These are phyloP conservation scores for Caligus rogercresseyi DNA, from an alignment of 1,140 invertebrate genomes.

Conservation along the genomic window DNA sequence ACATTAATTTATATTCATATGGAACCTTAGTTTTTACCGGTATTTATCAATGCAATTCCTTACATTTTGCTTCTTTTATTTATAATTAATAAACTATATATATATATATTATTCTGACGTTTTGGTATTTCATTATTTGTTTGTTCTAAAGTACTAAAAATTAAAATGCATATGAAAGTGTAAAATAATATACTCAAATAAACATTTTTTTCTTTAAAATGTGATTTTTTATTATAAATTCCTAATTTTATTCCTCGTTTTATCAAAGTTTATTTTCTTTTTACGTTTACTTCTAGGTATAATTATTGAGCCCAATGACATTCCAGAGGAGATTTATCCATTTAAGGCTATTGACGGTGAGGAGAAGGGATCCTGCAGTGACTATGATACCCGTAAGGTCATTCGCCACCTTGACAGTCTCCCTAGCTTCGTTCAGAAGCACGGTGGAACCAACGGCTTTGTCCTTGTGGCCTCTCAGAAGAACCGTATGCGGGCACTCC, in stretches of 20 bases:
- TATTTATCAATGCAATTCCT: no score
- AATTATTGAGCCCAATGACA: conserved; percentile 28
- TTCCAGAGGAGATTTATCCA: conserved; percentile 43
- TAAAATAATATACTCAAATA: no score
- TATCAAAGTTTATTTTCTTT: conserved; percentile 17
- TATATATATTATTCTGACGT: no score
- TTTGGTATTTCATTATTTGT: no score
- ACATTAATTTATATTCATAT: no score
- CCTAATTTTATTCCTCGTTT: conserved; percentile 8
- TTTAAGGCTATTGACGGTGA: conserved; percentile 37
- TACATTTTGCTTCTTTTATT: no score
- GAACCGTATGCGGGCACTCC: conserved; percentile 38
- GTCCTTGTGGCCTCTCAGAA: neutral
- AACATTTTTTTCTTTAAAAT: no score
- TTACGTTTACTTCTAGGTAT: no score
- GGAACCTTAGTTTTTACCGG: no score
- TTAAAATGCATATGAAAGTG: no score
- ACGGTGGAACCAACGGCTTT: conserved; percentile 21
- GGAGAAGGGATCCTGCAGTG: conserved; percentile 46
- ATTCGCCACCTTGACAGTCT: conserved; percentile 24
- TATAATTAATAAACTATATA: no score
- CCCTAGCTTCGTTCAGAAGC: neutral
- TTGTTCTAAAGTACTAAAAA: no score
- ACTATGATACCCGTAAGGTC: conserved; percentile 36
- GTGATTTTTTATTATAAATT: conserved; percentile 33